Conservation (phyloP, 2,888 invertebrate species). For the Epistrophella euchroma region DNA sequence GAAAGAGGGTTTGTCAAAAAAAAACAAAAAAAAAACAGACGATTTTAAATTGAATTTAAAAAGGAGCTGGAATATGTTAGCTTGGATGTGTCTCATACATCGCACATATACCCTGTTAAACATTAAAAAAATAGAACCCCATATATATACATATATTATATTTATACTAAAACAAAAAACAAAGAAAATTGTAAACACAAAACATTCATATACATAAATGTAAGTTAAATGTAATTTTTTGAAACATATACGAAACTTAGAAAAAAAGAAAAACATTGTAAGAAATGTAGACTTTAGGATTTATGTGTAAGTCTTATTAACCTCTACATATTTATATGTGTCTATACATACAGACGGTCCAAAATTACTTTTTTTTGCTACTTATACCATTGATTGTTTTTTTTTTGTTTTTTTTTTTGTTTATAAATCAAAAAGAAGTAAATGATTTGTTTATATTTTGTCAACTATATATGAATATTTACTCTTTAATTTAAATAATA, state of each 20-base stretch:
- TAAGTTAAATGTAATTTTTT: conserved; percentile 75
- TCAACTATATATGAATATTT: not conserved
- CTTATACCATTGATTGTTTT: conserved; percentile 5
- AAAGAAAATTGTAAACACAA: conserved; percentile 44
- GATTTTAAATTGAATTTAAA: conserved; percentile 17
- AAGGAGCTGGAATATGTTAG: conserved; percentile 54
- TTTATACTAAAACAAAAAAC: conserved; percentile 62
- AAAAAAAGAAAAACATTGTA: conserved; percentile 42
- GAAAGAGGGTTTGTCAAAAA: conserved; percentile 46
- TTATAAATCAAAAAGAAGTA: not conserved
- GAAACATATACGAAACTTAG: conserved; percentile 73
- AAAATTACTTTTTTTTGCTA: conserved; percentile 50
- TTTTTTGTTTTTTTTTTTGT: not conserved
- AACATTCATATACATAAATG: conserved; percentile 76
- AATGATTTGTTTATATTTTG: not conserved
- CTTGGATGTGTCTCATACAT: conserved; percentile 67
- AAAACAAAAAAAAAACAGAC: too few relatives aligned
- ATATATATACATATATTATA: conserved; percentile 62
- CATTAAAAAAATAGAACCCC: conserved; percentile 54
- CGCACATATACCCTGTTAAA: conserved; percentile 75
- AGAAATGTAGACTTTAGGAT: conserved; percentile 55
- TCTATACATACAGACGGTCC: conserved; percentile 71
- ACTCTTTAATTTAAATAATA: conserved; percentile 11
- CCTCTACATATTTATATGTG: conserved; percentile 55
- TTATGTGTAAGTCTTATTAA: conserved; percentile 64